phyloP scores from a whole-genome alignment of 35 echinoderm and acorn worm species.

The Lytechinus variegatus region DNA sequence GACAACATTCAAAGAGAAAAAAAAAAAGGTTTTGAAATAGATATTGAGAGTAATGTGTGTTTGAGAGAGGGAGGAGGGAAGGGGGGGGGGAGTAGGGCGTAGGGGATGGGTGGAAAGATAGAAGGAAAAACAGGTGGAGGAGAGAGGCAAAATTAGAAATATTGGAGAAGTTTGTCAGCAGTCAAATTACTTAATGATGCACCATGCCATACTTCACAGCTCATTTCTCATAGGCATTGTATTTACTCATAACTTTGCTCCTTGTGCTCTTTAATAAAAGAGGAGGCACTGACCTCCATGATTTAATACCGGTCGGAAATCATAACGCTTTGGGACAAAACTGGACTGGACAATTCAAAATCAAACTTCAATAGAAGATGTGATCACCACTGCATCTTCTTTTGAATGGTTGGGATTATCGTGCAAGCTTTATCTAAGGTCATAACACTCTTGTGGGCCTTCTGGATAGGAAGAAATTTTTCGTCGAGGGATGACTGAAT shows the following conservation, averaged over 20 bases:
- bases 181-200: not conserved
- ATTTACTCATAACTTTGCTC: too few relatives aligned
- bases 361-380: not conserved
- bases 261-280: not conserved
- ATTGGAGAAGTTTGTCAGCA: not conserved
- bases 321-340: not conserved
- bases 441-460: not conserved
- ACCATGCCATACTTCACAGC: too few relatives aligned
- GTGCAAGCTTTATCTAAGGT: not conserved
- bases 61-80: not conserved
- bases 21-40: too few relatives aligned
- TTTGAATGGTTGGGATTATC: not conserved
- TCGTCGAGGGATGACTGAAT: not conserved
- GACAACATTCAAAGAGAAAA: too few relatives aligned
- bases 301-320: not conserved
- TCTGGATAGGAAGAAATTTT: not conserved
- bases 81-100: not conserved
- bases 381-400: not conserved
- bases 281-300: not conserved
- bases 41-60: too few relatives aligned
- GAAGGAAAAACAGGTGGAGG: too few relatives aligned
- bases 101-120: not conserved
- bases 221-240: too few relatives aligned
- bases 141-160: not conserved
- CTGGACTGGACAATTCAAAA: not conserved